Conservation (phyloP, 1,140 invertebrate species). For the Caenorhabditis latens region DNA sequence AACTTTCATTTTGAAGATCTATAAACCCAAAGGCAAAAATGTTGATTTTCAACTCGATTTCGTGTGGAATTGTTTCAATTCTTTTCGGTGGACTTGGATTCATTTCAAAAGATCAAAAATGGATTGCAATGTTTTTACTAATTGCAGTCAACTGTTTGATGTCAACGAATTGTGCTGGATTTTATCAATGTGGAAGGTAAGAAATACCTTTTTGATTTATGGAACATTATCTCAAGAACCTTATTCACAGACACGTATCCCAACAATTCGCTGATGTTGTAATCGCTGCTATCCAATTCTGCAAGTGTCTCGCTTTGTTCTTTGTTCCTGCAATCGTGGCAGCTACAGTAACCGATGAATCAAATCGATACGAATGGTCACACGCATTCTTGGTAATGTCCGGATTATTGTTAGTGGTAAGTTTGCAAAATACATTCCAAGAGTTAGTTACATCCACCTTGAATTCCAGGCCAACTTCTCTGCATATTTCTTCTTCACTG, state of each 20-base stretch:
- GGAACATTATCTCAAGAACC: not conserved
- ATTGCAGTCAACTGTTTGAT: conserved; percentile 37
- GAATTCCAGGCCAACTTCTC: conserved; percentile 24
- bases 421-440: not conserved
- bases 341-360: conserved; percentile 7
- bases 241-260: conserved; percentile 2
- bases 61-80: conserved; percentile 23
- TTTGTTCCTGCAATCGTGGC: conserved; percentile 32
- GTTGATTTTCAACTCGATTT: conserved; percentile 34
- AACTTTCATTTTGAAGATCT: not conserved
- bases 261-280: conserved; percentile 41
- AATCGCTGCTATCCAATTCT: conserved; percentile 25
- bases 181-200: conserved; percentile 33
- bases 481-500: conserved; percentile 36
- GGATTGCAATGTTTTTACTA: conserved; percentile 31
- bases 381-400: conserved; percentile 24
- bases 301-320: conserved; percentile 37
- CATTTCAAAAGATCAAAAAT: conserved; percentile 37
- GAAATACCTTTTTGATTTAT: not conserved
- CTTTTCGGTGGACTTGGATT: conserved; percentile 17
- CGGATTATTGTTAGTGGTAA: conserved; percentile 15
- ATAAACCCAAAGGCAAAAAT: conserved; percentile 14
- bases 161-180: conserved; percentile 32
- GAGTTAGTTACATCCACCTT: not conserved
- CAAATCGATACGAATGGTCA: conserved; percentile 2